A percentile compares a stretch with the other conserved stretches of the same genome.
Evolutionary conservation across 2,113 vertebrate genomes (phyloP).

Genomic region (Mus musculus): GRCm39 chr1:178398501-178399000

Average conservation of each 20-base stretch:
- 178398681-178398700: not conserved
- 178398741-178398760: not conserved
- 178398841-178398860: slow-evolving; percentile 35
- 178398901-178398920: not conserved
- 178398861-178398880: not conserved
- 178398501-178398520: not conserved
- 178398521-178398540: too few species aligned
- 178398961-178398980: not conserved
- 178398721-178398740: slow-evolving; percentile 47
- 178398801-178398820: not conserved
- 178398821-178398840: not conserved
- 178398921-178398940: not conserved
- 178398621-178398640: not conserved
- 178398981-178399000: not conserved
- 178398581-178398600: not conserved
- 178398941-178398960: not conserved
- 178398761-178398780: not conserved
- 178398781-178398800: not conserved
- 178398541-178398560: not conserved
- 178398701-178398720: slow-evolving; percentile 23
- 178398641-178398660: slow-evolving; percentile 22
- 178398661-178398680: not conserved
- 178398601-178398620: not conserved
- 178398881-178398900: slow-evolving; percentile 32
- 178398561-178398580: not conserved